Base-by-base conservation (phyloP, 2,113 vertebrate species). In the Castor canadensis region DNA sequence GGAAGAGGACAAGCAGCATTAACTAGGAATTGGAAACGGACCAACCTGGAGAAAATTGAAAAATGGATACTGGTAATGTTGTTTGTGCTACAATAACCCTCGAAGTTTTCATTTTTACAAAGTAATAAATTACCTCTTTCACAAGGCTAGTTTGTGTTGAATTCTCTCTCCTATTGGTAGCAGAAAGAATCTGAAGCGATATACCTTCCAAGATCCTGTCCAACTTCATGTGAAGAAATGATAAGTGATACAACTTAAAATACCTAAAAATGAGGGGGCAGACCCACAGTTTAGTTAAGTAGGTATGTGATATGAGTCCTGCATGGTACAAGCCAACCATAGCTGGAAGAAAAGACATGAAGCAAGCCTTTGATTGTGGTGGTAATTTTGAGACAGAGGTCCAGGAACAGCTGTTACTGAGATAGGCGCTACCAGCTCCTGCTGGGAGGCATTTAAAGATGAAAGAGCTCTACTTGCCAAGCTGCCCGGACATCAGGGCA, bases 361-460 rank as follows among this genome's bases (percentile, higher is more conserved):
- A 60, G 22, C 1, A 56, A 80, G 56, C 1, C 64, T 93, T 77
- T 94, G 87, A 91, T 15, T 49, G 15, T 11, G 28, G 3, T 69
- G 9, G 20, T 62, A 67, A 81, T 75, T 94, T 96, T 88, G 77
- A 95, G 86, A 38, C 2, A 28, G 22, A 93, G 24, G 47, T 22
- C 6, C 16, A 56, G 40, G 28, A 93, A 91, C 45, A 96, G 94
- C 89, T 80, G 54, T 69, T 91, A 60, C 28, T 26, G 43, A 87
- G 89, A 38, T n/a, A 82, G 76, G 73, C 52, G 76, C 38, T 82
- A 58, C 40, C 26, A 79, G 11, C 7, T 62, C 73, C 75, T 49
- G 58, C 87, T 87, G 75, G 86, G 83, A 93, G 26, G 40, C 43
- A 89, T 90, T 93, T 95, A 85, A 77, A 97, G 43, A 79, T 89